Evolutionary conservation across 2,797 vertebrate genomes (phyloP).

Genomic region (Platalea minor): DNA sequence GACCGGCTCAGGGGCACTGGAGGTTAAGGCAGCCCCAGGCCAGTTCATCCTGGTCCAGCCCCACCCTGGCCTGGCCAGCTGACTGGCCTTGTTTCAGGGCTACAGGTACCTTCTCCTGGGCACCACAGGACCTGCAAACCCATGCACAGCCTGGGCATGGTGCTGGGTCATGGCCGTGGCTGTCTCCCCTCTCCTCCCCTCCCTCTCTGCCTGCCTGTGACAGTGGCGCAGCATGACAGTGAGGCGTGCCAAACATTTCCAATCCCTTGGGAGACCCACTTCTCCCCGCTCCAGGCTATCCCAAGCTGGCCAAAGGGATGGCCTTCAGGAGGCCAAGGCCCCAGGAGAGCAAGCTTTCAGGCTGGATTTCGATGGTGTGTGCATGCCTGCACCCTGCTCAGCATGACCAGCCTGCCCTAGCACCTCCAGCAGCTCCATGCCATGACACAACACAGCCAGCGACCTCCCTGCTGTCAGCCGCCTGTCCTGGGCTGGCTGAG

Average conservation of each 20-base stretch:
- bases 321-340: neutral
- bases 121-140: neutral
- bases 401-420: neutral
- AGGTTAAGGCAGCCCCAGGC: neutral
- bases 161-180: neutral
- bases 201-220: neutral
- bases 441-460: neutral
- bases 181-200: neutral
- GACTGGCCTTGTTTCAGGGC: neutral
- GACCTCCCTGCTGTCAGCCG: rapidly evolving
- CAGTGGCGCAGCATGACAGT: neutral
- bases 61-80: neutral
- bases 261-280: neutral
- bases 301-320: neutral
- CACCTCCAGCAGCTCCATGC: neutral
- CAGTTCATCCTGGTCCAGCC: neutral
- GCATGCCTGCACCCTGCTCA: neutral
- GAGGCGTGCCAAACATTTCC: neutral
- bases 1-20: neutral
- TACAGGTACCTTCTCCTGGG: neutral
- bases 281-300: neutral
- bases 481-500: neutral
- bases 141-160: rapidly evolving
- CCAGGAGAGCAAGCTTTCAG: neutral
- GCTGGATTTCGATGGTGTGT: neutral